phyloP scores from a whole-genome alignment of 2,113 vertebrate genomes.

The Campylomormyrus numenius region DNA sequence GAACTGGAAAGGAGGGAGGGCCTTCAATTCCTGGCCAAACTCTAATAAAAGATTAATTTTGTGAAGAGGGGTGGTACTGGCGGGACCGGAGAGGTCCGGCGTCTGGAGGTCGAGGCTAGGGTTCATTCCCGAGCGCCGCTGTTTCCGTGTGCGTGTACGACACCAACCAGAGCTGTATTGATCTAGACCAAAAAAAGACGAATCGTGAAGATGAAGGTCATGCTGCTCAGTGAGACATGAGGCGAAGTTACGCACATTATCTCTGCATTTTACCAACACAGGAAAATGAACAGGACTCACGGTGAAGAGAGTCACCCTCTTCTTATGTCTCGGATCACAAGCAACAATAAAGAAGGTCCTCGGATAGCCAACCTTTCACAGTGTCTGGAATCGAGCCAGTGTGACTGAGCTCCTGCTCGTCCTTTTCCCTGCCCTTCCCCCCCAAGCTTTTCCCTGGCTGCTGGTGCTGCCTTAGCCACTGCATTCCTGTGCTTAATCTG shows the following conservation, averaged over 20 bases:
- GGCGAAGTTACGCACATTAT: neutral
- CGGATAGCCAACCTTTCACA: neutral
- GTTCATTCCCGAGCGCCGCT: neutral
- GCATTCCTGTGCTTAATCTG: neutral
- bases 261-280: neutral
- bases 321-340: neutral
- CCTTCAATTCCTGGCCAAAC: neutral
- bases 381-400: neutral
- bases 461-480: neutral
- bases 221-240: neutral
- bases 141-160: neutral
- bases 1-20: neutral
- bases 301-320: neutral
- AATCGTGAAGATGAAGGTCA: neutral
- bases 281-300: neutral
- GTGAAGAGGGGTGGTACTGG: neutral
- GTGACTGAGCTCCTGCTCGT: neutral
- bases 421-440: neutral
- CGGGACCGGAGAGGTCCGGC: neutral
- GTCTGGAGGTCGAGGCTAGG: neutral
- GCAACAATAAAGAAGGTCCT: neutral
- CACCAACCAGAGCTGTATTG: neutral
- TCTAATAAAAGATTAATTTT: neutral
- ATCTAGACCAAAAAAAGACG: neutral
- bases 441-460: neutral